Evolutionary conservation across 2,888 invertebrate species (phyloP).

Genomic region (Trachelus stipa): DNA sequence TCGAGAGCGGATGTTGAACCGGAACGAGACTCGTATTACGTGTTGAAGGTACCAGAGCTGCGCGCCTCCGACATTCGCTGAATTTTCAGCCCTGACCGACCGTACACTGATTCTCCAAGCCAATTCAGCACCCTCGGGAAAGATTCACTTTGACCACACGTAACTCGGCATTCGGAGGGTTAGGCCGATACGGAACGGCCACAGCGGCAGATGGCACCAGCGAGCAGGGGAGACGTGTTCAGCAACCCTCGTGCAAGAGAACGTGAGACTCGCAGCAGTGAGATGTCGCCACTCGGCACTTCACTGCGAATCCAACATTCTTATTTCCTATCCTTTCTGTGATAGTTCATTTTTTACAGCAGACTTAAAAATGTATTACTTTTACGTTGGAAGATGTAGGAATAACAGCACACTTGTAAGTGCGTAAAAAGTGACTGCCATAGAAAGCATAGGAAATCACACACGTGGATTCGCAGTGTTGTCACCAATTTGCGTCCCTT

Average conservation of each 20-base stretch:
- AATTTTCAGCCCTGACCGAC: not conserved
- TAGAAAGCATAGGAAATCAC: too few species aligned
- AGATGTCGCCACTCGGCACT: constrained; percentile 11
- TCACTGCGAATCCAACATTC: too few species aligned
- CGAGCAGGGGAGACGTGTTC: constrained; percentile 55
- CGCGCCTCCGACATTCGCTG: not conserved
- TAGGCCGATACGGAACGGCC: constrained; percentile 21
- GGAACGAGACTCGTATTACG: not conserved
- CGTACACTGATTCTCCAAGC: not conserved
- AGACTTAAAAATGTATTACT: too few species aligned
- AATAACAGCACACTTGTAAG: too few species aligned
- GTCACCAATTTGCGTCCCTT: not conserved
- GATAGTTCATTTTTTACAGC: too few species aligned
- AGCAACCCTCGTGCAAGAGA: constrained; percentile 57
- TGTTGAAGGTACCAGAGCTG: not conserved
- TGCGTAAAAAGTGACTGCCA: too few species aligned
- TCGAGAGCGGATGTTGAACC: not conserved
- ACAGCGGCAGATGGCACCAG: constrained; percentile 57
- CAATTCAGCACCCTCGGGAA: not conserved
- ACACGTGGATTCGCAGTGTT: too few species aligned
- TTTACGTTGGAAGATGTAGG: too few species aligned
- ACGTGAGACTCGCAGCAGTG: constrained; percentile 26
- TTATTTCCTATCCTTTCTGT: too few species aligned
- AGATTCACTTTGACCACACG: not conserved
- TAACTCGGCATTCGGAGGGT: not conserved